phyloP scores from a whole-genome alignment of 1,140 invertebrate genomes.

The Callitettix versicolor region DNA sequence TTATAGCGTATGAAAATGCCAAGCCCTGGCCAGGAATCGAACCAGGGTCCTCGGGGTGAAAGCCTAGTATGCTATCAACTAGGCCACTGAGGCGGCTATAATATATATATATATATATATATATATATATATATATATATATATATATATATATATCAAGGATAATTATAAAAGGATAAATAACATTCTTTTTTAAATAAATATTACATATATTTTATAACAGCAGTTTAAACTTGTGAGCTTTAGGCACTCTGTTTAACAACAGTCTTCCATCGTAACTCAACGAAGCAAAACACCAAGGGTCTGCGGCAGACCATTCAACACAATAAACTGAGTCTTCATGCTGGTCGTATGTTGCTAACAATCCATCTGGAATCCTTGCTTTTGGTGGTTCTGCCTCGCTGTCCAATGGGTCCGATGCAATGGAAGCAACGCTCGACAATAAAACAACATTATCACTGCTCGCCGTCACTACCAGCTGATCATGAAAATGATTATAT shows the following conservation, averaged over 20 bases:
- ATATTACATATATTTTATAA: conserved; percentile 44
- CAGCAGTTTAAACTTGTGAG: conserved; percentile 84
- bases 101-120: too few relatives aligned
- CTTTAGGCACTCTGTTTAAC: conserved; percentile 82
- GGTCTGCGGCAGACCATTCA: conserved; percentile 93
- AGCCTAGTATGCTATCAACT: too few relatives aligned
- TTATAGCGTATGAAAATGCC: too few relatives aligned
- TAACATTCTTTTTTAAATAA: too few relatives aligned
- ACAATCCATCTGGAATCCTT: conserved; percentile 65
- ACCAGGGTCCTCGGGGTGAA: too few relatives aligned
- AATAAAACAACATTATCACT: conserved; percentile 47
- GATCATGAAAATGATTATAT: conserved; percentile 95
- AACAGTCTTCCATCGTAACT: conserved; percentile 92
- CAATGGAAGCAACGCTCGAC: conserved; percentile 75
- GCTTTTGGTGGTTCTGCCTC: conserved; percentile 10
- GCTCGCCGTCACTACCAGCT: conserved; percentile 86
- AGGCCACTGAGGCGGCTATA: too few relatives aligned
- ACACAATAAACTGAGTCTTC: conserved; percentile 96
- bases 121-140: too few relatives aligned
- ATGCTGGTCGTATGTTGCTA: conserved; percentile 88
- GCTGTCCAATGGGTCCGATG: conserved; percentile 59
- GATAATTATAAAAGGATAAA: too few relatives aligned
- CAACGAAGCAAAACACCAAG: conserved; percentile 95
- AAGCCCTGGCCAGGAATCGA: too few relatives aligned
- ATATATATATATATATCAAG: too few relatives aligned